Percentiles rank a stretch among this genome's conserved stretches.
These are phyloP conservation scores for Atethmia centrago DNA, from an alignment of 2,888 invertebrate genomes.

Conservation along the genomic window DNA sequence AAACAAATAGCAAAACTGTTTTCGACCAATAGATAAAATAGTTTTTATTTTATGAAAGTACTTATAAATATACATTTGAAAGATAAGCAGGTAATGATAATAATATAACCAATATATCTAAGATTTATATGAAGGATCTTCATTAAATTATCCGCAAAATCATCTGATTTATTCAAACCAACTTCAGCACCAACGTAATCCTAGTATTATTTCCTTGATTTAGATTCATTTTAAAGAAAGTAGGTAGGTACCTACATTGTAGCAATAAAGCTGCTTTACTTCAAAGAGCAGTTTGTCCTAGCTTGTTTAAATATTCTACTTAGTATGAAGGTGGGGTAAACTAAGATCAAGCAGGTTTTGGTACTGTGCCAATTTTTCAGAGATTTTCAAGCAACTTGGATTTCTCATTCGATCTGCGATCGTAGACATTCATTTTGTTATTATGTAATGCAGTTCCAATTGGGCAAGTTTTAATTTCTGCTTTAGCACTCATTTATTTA, in stretches of 20 bases:
- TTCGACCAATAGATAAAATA: background rate
- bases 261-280: slow-evolving; percentile 16
- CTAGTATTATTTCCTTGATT: background rate
- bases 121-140: background rate
- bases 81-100: too few species aligned
- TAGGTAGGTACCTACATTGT: background rate
- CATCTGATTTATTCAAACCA: background rate
- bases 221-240: background rate
- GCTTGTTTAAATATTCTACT: slow-evolving; percentile 33
- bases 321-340: slow-evolving; percentile 49
- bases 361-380: slow-evolving; percentile 43
- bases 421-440: slow-evolving; percentile 31
- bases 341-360: slow-evolving; percentile 45
- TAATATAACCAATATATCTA: too few species aligned
- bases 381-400: slow-evolving; percentile 42
- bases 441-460: slow-evolving; percentile 32
- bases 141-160: background rate
- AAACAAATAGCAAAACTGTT: background rate
- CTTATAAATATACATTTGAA: background rate
- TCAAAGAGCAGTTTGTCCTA: slow-evolving; percentile 19
- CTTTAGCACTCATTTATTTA: too few species aligned
- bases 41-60: background rate
- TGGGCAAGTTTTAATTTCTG: slow-evolving; percentile 10
- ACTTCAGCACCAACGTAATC: background rate
- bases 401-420: slow-evolving; percentile 27